phyloP scores from a whole-genome alignment of 2,113 vertebrate genomes.

The Hippocampus mohnikei region DNA sequence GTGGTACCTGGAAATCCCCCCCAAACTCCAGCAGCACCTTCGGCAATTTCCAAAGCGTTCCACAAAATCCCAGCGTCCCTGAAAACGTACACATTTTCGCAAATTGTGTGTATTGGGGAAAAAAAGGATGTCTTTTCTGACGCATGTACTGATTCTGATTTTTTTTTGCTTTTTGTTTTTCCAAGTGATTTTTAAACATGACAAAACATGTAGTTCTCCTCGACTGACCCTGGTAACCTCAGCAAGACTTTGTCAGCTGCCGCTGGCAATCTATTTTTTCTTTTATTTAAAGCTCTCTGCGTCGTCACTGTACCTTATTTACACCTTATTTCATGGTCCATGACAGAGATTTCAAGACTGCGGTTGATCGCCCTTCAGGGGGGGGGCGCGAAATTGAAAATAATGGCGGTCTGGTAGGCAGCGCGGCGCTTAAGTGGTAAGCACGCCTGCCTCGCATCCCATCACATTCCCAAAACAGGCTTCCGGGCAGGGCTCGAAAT shows the following conservation, averaged over 20 bases:
- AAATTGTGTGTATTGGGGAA: background rate
- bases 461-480: background rate
- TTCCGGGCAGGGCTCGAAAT: background rate
- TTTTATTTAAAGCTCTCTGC: background rate
- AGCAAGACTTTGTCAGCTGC: background rate
- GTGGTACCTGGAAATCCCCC: background rate
- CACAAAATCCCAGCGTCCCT: too few relatives aligned
- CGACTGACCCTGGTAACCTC: background rate
- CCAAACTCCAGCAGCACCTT: background rate
- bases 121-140: background rate
- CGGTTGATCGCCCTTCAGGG: background rate
- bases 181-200: background rate
- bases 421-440: background rate
- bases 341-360: background rate
- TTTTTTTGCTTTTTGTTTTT: background rate
- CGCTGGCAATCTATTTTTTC: background rate
- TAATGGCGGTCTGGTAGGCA: background rate
- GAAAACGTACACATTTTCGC: background rate
- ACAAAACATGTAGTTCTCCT: background rate
- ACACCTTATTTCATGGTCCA: constrained; percentile 2
- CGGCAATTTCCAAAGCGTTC: background rate
- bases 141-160: background rate
- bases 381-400: background rate
- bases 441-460: background rate
- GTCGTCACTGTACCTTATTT: background rate